Conservation (phyloP, 2,888 invertebrate species). For the Dioctria linearis region DNA sequence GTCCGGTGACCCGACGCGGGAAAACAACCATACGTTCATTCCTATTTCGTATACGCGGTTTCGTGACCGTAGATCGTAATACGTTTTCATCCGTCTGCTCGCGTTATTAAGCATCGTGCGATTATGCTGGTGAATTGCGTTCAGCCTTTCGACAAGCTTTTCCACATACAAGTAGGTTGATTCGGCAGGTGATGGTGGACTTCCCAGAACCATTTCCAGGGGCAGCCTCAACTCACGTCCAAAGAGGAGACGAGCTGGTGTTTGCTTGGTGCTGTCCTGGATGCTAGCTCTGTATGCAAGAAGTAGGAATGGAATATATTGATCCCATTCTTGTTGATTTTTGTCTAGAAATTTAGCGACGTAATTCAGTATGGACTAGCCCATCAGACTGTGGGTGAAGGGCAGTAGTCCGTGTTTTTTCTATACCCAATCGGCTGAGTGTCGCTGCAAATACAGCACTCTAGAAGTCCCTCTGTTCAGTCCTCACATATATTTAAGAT, state of each 20-base stretch:
- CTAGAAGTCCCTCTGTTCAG: neutral
- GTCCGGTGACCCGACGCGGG: neutral
- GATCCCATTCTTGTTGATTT: slow-evolving; percentile 42
- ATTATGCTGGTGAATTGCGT: neutral
- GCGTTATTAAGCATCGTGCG: neutral
- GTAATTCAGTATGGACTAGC: slow-evolving; percentile 59
- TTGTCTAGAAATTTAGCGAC: slow-evolving; percentile 43
- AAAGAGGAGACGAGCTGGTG: slow-evolving; percentile 55
- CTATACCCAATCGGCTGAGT: slow-evolving; percentile 17
- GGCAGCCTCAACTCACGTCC: slow-evolving; percentile 55
- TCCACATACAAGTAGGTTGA: neutral
- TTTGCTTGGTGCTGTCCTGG: slow-evolving; percentile 53
- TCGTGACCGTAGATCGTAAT: neutral
- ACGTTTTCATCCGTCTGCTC: neutral
- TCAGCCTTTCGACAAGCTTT: neutral
- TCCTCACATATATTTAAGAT: too few relatives aligned
- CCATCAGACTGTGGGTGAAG: slow-evolving; percentile 62
- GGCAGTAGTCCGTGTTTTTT: slow-evolving; percentile 59
- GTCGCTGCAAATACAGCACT: neutral
- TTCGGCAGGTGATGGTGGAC: neutral
- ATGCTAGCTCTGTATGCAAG: slow-evolving; percentile 12
- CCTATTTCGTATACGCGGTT: neutral
- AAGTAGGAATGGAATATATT: slow-evolving; percentile 12
- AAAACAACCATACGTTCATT: neutral
- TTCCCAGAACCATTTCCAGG: slow-evolving; percentile 36